These are phyloP conservation scores for Agonopterix alstromeriana DNA, from an alignment of 2,888 invertebrate genomes.

Conservation along the genomic window DNA sequence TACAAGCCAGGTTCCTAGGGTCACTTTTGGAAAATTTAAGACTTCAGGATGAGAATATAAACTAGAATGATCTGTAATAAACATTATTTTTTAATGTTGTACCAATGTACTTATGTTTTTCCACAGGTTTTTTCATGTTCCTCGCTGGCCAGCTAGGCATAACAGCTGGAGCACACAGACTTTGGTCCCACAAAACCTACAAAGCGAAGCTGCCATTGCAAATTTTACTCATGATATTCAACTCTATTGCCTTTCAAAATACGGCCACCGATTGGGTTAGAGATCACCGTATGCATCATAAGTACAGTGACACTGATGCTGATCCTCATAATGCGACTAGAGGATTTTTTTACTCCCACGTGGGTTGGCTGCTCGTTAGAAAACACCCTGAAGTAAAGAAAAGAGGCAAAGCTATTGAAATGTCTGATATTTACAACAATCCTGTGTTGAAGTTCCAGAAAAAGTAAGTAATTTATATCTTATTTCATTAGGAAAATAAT, in stretches of 20 bases:
- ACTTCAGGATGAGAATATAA: no score
- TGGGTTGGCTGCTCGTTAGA: constrained; percentile 85
- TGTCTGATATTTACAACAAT: constrained; percentile 81
- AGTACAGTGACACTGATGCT: constrained; percentile 84
- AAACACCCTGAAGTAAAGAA: constrained; percentile 84
- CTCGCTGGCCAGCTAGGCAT: constrained; percentile 28
- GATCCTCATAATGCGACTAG: constrained; percentile 85
- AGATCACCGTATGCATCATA: constrained; percentile 81
- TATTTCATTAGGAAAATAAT: neutral
- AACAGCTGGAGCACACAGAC: constrained; percentile 29
- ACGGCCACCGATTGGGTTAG: constrained; percentile 74
- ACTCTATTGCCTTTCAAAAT: constrained; percentile 44
- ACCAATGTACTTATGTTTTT: neutral
- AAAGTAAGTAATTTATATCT: constrained; percentile 50
- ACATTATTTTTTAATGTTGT: no score
- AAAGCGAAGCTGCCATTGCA: constrained; percentile 21
- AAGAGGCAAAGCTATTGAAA: constrained; percentile 81
- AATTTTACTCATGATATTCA: constrained; percentile 17
- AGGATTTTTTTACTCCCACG: constrained; percentile 88
- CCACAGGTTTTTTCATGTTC: constrained; percentile 24
- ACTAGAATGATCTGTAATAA: no score
- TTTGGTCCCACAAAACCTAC: constrained; percentile 21
- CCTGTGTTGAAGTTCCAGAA: constrained; percentile 82
- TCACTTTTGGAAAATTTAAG: no score
- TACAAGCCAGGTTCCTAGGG: no score